Conservation (phyloP, 2,113 vertebrate species). For the Podarcis raffonei region DNA sequence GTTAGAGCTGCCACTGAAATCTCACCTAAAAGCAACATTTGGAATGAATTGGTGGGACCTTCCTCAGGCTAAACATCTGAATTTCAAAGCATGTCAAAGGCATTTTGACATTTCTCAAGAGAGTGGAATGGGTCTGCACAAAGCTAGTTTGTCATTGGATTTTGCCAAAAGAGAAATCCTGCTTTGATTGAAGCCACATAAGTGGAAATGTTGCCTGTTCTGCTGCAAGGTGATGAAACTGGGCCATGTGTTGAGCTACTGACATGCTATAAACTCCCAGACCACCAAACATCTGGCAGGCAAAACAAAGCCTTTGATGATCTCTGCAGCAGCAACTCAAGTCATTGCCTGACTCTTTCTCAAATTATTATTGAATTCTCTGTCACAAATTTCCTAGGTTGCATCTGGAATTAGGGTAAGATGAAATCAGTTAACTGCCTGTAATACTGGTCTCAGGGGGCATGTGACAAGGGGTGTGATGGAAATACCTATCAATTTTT, state of each 20-base stretch:
- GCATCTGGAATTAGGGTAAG: neutral
- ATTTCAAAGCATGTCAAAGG: neutral
- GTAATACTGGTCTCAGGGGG: too few relatives aligned
- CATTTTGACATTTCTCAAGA: neutral
- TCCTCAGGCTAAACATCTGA: neutral
- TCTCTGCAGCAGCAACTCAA: neutral
- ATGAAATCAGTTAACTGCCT: too few relatives aligned
- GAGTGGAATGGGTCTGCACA: neutral
- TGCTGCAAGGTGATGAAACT: neutral
- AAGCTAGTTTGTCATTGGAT: neutral
- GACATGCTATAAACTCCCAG: neutral
- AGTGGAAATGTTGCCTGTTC: neutral
- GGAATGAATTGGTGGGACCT: neutral
- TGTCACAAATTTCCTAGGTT: neutral
- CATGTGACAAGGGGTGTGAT: too few relatives aligned
- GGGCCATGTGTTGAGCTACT: neutral
- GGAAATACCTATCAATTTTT: too few relatives aligned
- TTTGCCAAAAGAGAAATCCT: neutral
- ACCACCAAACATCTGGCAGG: neutral
- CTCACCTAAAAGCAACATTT: neutral
- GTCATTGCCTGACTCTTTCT: neutral
- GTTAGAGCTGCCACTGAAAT: neutral
- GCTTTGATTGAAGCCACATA: neutral
- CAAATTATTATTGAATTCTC: neutral
- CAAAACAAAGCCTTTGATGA: neutral